Base-by-base conservation (phyloP, 35 echinoderm and acorn worm species). In the Lytechinus variegatus region DNA sequence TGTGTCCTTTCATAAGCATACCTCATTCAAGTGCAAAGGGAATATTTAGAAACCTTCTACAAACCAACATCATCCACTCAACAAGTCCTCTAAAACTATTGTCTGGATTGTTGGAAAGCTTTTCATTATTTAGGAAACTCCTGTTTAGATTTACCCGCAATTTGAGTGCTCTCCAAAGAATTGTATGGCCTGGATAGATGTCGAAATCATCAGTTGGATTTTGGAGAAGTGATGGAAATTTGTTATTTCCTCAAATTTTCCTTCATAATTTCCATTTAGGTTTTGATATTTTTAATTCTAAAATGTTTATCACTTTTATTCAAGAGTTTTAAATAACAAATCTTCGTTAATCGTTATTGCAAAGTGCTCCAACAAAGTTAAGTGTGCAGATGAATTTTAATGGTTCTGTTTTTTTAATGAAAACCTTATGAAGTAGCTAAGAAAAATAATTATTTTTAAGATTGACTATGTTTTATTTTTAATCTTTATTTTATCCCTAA, bases 21-120 rank as follows among this genome's bases (percentile, higher is more conserved):
- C 66, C 66, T 79, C 66, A 79, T 79, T 79, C 66, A 79, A 79
- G 66, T 79, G 66, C 66, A 79, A 79, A 24, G 66, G 66, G 66
- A 79, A 79, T 79, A 79, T 79, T 79, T n/a, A 79, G 66, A 79
- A 24, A 79, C 19, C 66, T n/a, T 16, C 66, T 79, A 24, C 66
- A 24, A 79, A 79, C n/a, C 66, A 79, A 79, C 66, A 79, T 79
- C 66, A 79, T 79, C 66, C 6, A 79, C 66, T 79, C 66, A 79
- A 79, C 66, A 79, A 79, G 66, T 79, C 66, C 1, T 24, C 66
- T 24, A 79, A 44, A 79, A 7, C 16, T n/a, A 24, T 79, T 79
- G 66, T 79, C 21, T 79, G 14, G 66, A 79, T 79, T 79, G 66
- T 79, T 79, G 66, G 8, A 79, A 79, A 79, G 16, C 66, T 79